Base-by-base conservation (phyloP, 2,888 invertebrate genomes). In the Oscheius myriophilus region DNA sequence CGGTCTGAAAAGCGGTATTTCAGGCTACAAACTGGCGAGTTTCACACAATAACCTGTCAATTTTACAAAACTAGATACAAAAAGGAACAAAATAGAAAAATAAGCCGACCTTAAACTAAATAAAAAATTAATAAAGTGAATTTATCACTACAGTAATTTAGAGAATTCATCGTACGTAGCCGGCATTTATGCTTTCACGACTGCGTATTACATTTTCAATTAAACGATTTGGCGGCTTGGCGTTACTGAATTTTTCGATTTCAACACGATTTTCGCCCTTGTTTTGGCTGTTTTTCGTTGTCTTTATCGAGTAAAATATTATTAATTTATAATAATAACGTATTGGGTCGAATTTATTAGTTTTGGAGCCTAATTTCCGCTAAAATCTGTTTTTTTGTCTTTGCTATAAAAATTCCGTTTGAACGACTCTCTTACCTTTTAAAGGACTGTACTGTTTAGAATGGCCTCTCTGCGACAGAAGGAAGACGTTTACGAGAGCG, bases 401-500 rank as follows among this genome's bases (percentile, higher is more conserved):
- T n/a, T n/a, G n/a, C n/a, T n/a, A n/a, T n/a, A n/a, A n/a, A n/a
- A n/a, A n/a, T n/a, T n/a, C n/a, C n/a, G n/a, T n/a, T n/a, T n/a
- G n/a, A n/a, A 33, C 4, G 33, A 33, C 33, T 33, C 4, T 33
- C 3, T 33, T 9, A 33, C 33, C n/a, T 33, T 33, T 33, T 33
- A 33, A 33, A 33, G 33, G 33, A 33, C 33, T 33, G 9, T 33
- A 6, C 9, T 33, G 33, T 41, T 18, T 23, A 49, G 16, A 23
- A 61, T 61, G 61, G 61, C 61, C 39, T 61, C 61, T 6, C 26
- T 61, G n/a, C 61, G 61, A 33, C 61, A 61, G 65, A 87, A 87
- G 61, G 87, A 82, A 67, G 84, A 81, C 67, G 78, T 83, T 21
- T 84, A 80, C 67, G 84, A 83, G 53, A 81, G 79, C 16, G 80